Base-by-base conservation (phyloP, 2,797 vertebrate genomes). In the Fistularia commersonii region DNA sequence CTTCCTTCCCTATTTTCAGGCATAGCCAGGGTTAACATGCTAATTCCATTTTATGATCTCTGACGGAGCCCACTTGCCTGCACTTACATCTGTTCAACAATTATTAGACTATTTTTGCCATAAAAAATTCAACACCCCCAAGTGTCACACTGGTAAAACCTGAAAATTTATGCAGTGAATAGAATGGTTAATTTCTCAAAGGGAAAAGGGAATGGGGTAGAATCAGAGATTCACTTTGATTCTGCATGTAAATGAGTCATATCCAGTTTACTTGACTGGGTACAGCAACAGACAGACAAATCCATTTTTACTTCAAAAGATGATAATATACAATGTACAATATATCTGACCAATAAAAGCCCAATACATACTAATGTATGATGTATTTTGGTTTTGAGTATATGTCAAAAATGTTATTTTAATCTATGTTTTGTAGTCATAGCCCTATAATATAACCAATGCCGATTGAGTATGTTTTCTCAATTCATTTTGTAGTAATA, bases 11-110 rank as follows among this genome's bases (percentile, higher is more conserved):
- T 45, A 41, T 72, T 72, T 64, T 12, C 45, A 81, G 80, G 88
- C 54, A 72, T 66, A 2, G 79, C 87, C 78, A 81, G 90, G 92
- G 93, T 94, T 95, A 97, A 94, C 91, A 93, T 94, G 91, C 92
- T 95, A 95, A 95, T 95, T 91, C 90, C 87, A 87, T 93, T 95
- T 91, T 88, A 91, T 92, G 92, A 95, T 93, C 93, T 95, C 93
- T 91, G 91, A 91, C 89, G 84, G 91, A 92, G 89, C 91, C 87
- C 84, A 88, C 90, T 93, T 91, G 92, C 92, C 93, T 93, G 92
- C 93, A 95, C 92, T 93, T 96, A 97, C 94, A 98, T 94, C 93
- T 98, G 95, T 95, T 95, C 93, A 93, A 96, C 93, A 94, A 96
- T 97, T 96, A 96, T 96, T 97, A 95, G 93, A 95, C 89, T 92